Base-by-base conservation (phyloP, 2,797 vertebrate species). In the Neopelma chrysocephalum region DNA sequence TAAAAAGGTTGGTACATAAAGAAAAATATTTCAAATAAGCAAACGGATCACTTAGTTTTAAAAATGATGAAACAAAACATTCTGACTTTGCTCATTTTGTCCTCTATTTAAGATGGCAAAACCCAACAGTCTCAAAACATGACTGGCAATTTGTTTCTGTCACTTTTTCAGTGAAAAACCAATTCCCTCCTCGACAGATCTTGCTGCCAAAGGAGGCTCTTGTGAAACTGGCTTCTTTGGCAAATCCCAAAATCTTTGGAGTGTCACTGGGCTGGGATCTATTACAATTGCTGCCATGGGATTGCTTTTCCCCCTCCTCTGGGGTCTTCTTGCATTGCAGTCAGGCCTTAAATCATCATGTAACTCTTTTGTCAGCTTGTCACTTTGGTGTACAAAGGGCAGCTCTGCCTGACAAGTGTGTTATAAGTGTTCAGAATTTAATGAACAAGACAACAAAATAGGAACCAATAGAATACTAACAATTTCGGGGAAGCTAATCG, bases 391-490 rank as follows among this genome's bases (percentile, higher is more conserved):
- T 47, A 56, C 36, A 31, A 84, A 81, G 62, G 80, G 90, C 82
- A 90, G 31, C 45, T 91, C 56, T 93, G 87, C 91, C 4, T 94
- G 93, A 91, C 64, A 95, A 95, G 45, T 42, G 71, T 76, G 29
- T 40, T 93, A 51, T 3, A 82, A 92, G 71, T 29, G 53, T 34
- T 94, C 64, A 89, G 83, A 90, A 91, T 90, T 50, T 93, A 96
- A 96, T 87, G 89, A 91, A 93, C 81, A 87, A 66, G 90, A 81
- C 81, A 94, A 92, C 76, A 92, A 69, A 86, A 36, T 6, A 45
- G 40, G 45, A 78, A 85, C 60, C 64, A 62, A 60, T 1, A 50
- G 90, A 96, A 95, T 79, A 76, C 65, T 79, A 94, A 96, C 78
- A 88, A 81, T 86, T 78, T 79, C 85, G 93, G 79, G 66, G 61